Percentiles rank a stretch among this genome's conserved stretches.
Conservation (phyloP, 2,888 invertebrate genomes). For the Pammene fasciana region DNA sequence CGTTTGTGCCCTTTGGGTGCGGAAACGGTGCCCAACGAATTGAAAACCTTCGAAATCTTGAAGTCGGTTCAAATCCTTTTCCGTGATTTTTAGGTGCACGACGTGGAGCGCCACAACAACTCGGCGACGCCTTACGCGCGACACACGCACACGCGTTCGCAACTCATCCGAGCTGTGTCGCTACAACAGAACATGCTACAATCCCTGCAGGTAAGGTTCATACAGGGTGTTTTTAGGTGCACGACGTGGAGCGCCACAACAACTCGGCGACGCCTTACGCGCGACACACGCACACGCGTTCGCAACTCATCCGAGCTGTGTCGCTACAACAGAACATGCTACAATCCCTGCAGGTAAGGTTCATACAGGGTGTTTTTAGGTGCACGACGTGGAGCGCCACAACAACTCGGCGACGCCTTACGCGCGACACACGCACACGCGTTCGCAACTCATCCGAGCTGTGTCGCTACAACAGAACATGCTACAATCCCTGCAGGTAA, state of each 20-base stretch:
- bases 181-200: conserved; percentile 68
- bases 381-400: conserved; percentile 66
- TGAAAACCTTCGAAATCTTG: too few relatives aligned
- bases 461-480: conserved; percentile 67
- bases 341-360: conserved; percentile 66
- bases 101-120: conserved; percentile 64
- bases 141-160: conserved; percentile 70
- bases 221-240: conserved; percentile 60
- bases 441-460: conserved; percentile 64
- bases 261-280: conserved; percentile 61
- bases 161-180: conserved; percentile 63
- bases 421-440: conserved; percentile 70
- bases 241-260: conserved; percentile 66
- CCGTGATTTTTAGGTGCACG: conserved; percentile 66
- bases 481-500: conserved; percentile 65
- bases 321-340: conserved; percentile 66
- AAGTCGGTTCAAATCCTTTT: too few relatives aligned
- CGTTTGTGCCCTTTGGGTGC: too few relatives aligned
- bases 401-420: conserved; percentile 58
- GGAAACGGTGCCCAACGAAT: too few relatives aligned
- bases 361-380: conserved; percentile 59
- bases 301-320: conserved; percentile 65
- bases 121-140: conserved; percentile 62
- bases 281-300: conserved; percentile 68
- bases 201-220: conserved; percentile 64